These are phyloP conservation scores for Spheniscus mendiculus DNA, from an alignment of 2,113 vertebrate genomes.

Conservation along the genomic window DNA sequence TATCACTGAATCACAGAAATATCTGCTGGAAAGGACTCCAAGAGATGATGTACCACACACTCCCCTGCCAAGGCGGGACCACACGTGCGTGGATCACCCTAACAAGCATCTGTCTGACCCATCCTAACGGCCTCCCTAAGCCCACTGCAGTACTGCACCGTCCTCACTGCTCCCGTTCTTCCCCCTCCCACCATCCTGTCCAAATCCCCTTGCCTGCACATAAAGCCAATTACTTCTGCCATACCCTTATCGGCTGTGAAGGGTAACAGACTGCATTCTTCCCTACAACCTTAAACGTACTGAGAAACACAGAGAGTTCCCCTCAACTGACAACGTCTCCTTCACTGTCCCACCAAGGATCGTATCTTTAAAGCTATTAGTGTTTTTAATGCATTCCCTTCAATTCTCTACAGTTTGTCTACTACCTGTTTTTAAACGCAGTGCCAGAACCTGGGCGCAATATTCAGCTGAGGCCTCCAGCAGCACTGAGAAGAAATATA, in stretches of 20 bases:
- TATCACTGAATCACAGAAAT: neutral
- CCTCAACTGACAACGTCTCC: neutral
- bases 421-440: neutral
- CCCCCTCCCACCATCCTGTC: neutral
- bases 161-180: neutral
- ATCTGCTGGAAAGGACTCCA: neutral
- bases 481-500: neutral
- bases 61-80: neutral
- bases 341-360: neutral
- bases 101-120: neutral
- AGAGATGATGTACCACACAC: neutral
- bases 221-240: neutral
- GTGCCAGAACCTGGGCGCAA: neutral
- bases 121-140: rapidly evolving
- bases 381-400: neutral
- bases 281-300: neutral
- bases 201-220: neutral
- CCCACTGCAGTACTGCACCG: rapidly evolving
- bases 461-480: neutral
- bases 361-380: neutral
- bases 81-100: rapidly evolving
- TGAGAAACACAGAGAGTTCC: neutral
- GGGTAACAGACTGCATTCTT: rapidly evolving
- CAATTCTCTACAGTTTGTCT: neutral
- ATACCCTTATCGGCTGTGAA: rapidly evolving